phyloP scores from a whole-genome alignment of 1,140 invertebrate genomes.

The Trichonephila inaurata region DNA sequence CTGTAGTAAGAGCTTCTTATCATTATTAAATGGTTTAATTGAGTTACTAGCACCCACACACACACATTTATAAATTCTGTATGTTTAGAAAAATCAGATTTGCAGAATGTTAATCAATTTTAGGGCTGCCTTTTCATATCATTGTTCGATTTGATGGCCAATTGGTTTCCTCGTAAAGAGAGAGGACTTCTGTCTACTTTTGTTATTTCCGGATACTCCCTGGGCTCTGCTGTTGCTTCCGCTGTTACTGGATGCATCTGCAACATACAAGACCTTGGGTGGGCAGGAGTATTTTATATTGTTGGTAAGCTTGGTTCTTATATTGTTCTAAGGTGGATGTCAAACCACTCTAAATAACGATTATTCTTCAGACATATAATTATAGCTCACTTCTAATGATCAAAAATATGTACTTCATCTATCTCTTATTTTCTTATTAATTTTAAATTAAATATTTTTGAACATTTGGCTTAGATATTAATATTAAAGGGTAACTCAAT shows the following conservation, averaged over 20 bases:
- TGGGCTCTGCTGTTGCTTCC: not conserved
- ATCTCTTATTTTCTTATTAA: too few species aligned
- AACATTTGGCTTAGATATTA: too few species aligned
- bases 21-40: too few species aligned
- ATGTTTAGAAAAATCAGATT: too few species aligned
- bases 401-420: too few species aligned
- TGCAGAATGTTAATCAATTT: not conserved
- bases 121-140: conserved; percentile 80
- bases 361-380: too few species aligned
- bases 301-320: not conserved
- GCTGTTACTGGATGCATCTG: conserved; percentile 7
- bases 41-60: too few species aligned
- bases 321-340: not conserved
- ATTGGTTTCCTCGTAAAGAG: conserved; percentile 78
- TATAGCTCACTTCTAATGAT: too few species aligned
- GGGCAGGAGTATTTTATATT: conserved; percentile 29
- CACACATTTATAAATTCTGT: too few species aligned
- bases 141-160: conserved; percentile 80
- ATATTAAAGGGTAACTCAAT: too few species aligned
- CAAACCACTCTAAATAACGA: not conserved
- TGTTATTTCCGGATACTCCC: conserved; percentile 44
- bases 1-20: too few species aligned
- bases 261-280: not conserved
- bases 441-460: too few species aligned
- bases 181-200: conserved; percentile 66